Base-by-base conservation (phyloP, 92 coral and sea anemone genomes). In the Isaurus tuberculatus region DNA sequence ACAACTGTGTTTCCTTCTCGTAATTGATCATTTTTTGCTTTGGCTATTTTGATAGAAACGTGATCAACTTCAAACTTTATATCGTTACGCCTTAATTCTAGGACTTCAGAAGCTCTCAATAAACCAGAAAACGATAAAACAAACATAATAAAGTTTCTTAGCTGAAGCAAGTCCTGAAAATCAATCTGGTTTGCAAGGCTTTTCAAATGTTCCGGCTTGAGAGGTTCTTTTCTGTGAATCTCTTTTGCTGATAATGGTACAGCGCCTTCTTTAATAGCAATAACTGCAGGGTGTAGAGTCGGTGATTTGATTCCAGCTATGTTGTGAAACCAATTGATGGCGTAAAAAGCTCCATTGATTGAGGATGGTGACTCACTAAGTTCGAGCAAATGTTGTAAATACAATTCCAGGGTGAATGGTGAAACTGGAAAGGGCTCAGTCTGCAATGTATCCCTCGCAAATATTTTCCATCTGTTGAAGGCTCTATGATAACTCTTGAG, bases 391-490 rank as follows among this genome's bases (percentile, higher is more conserved):
- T 81, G 73, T 67, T 81, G 85, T 66, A 67, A 64, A 65, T 61
- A 84, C 87, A 84, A 29, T 43, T 82, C 83, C 28, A 75, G 63
- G 64, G 73, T 13, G 11, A 77, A 1, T 49, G 85, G 75, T 37
- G 29, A 33, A 58, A 75, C 80, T 29, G 91, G 85, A 16, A 88
- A 61, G 11, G 25, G 32, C 6, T 34, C 46, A 23, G 34, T 19
- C 6, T 82, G 46, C 5, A 27, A 19, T 17, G 5, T 29, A 10
- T 86, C 77, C 31, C 5, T 60, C 1, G 88, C 88, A 13, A 88
- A 88, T 16, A 28, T 31, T 53, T 83, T 88, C 91, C 88, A 83
- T 77, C 65, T 83, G 14, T 57, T 75, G 42, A 77, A 82, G 25
- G 80, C 87, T 5, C 87, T 43, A 25, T 53, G 44, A 32, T 88